These are phyloP conservation scores for Syrrhaptes paradoxus DNA, from an alignment of 2,113 vertebrate species.

Conservation along the genomic window DNA sequence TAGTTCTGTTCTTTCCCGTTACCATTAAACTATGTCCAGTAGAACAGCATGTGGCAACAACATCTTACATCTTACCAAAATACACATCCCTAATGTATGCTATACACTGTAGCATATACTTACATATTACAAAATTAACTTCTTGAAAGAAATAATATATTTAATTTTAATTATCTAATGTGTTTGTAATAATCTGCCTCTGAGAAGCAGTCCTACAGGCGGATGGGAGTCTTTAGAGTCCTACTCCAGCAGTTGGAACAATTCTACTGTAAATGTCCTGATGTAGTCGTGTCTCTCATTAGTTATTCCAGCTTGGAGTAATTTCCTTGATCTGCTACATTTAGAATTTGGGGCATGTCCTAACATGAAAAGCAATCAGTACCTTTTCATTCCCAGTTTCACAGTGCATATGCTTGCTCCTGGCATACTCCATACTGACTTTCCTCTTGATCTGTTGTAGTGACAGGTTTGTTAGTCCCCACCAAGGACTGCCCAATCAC, in stretches of 20 bases:
- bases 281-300: rapidly evolving
- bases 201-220: background rate
- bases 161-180: background rate
- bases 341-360: background rate
- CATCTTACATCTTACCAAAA: background rate
- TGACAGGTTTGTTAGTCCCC: background rate
- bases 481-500: background rate
- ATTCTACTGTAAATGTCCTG: background rate
- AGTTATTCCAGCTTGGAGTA: background rate
- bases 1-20: background rate
- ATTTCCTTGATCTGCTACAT: background rate
- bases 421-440: background rate
- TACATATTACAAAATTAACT: background rate
- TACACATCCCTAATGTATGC: rapidly evolving
- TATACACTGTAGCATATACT: rapidly evolving
- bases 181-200: background rate
- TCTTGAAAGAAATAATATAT: background rate
- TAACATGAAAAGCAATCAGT: background rate
- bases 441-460: background rate
- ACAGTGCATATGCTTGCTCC: background rate
- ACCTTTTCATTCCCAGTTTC: background rate
- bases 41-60: background rate
- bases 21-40: background rate
- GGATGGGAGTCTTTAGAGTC: background rate
- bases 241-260: background rate